Evolutionary conservation across 2,113 vertebrate genomes (phyloP).

Genomic region (Sclerurus mexicanus): DNA sequence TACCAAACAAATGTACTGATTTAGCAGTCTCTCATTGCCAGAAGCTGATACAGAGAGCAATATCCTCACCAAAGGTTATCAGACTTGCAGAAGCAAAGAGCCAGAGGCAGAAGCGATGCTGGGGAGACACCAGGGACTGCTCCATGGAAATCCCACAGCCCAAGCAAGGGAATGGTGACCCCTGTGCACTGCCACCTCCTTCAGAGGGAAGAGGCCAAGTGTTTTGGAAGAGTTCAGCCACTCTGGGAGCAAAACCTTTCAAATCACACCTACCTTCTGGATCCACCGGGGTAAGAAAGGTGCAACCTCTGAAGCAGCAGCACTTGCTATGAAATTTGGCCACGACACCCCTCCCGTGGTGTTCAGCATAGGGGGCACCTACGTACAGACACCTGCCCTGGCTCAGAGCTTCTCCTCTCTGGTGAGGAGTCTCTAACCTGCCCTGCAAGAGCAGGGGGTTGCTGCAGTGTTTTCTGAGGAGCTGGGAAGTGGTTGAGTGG

Average conservation of each 20-base stretch:
- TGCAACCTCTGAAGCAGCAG: neutral
- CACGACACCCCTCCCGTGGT: fast-evolving
- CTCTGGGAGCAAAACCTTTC: neutral
- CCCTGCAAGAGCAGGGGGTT: neutral
- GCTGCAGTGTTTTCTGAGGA: neutral
- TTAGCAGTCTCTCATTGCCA: neutral
- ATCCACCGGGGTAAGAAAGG: neutral
- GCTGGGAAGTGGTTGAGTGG: neutral
- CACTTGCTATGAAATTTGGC: neutral
- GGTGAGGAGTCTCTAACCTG: neutral
- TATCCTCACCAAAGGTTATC: neutral
- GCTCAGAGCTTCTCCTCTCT: neutral
- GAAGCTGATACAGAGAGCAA: neutral
- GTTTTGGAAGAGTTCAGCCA: neutral
- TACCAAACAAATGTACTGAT: neutral
- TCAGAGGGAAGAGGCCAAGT: no score
- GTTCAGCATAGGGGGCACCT: neutral
- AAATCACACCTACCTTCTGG: neutral
- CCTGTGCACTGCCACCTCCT: neutral
- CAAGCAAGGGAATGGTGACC: fast-evolving
- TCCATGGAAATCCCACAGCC: fast-evolving
- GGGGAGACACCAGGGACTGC: fast-evolving
- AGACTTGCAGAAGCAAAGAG: fast-evolving
- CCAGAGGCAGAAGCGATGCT: neutral
- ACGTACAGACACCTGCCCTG: neutral